A percentile compares a stretch with the other conserved stretches of the same genome.
Conservation (phyloP, 1,140 invertebrate genomes). For the Druon quercuslanigerum region DNA sequence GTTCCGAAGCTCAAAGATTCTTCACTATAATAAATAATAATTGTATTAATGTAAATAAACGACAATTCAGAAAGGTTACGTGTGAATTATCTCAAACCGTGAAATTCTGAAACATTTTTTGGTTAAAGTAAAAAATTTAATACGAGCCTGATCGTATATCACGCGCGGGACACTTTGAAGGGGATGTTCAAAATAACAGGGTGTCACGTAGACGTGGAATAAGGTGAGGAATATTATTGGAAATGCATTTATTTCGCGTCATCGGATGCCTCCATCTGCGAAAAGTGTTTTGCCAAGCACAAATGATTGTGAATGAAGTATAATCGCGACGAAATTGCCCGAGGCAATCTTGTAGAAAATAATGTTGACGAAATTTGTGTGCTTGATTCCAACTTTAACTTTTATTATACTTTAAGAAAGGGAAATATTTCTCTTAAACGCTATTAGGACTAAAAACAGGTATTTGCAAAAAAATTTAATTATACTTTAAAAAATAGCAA, state of each 20-base stretch:
- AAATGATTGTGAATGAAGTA: constrained; percentile 38
- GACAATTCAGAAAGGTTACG: too few relatives aligned
- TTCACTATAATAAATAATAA: too few relatives aligned
- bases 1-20: too few relatives aligned
- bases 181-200: constrained; percentile 44
- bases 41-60: too few relatives aligned
- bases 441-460: too few relatives aligned
- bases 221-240: constrained; percentile 50
- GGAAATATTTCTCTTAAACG: too few relatives aligned
- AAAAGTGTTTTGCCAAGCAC: constrained; percentile 40
- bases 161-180: constrained; percentile 3
- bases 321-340: constrained; percentile 6
- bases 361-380: background rate
- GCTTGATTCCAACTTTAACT: too few relatives aligned
- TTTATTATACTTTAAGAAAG: too few relatives aligned
- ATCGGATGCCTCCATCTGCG: constrained; percentile 35
- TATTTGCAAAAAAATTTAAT: too few relatives aligned
- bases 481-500: too few relatives aligned
- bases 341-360: background rate
- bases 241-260: constrained; percentile 51
- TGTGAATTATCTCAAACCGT: background rate
- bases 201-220: constrained; percentile 46
- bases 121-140: background rate
- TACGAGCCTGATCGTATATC: constrained; percentile 4
- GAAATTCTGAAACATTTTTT: background rate